Base-by-base conservation (phyloP, 2,113 vertebrate species). In the Seriola rivoliana region DNA sequence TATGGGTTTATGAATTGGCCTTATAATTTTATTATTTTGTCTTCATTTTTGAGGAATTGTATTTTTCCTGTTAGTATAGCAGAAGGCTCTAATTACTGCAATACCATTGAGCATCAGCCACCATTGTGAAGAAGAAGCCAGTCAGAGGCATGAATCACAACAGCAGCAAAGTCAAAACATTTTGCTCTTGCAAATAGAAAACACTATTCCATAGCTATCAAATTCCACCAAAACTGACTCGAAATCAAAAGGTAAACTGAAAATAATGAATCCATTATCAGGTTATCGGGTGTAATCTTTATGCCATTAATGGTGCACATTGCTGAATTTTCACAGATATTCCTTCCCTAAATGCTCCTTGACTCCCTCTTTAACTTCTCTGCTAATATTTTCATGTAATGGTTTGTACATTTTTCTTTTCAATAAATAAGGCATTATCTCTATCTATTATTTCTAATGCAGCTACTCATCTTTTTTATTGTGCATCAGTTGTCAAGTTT, bases 1-100 rank as follows among this genome's bases (percentile, higher is more conserved):
- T 40, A 8, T 13, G n/a, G n/a, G 1, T 36, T 50, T 58, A 25
- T 21, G 14, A 42, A 8, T 19, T 3, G 8, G 21, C 14, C 3
- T 23, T 52, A 29, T n/a, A 25, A n/a, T 59, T 73, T 29, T 54
- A 78, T 42, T 11, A 71, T 50, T 65, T 52, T 12, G 21, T 21
- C 1, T 29, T 10, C 8, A 19, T 29, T 60, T 59, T 34, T 60
- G 34, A 69, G 19, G 29, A 52, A 7, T 69, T 9, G 25, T 42
- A 67, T 52, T 59, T 68, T 57, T 29, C 29, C 17, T 5, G 8
- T 62, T 19, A 42, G 23, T 23, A 38, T 36, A 23, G 40, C 16
- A 6, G 23, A 55, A 55, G 21, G 25, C 5, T 40, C n/a, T 42
- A 52, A 62, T 50, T 68, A 38, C 10, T 46, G 64, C 5, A 0